phyloP scores from a whole-genome alignment of 2,797 vertebrate species.

The Pteropus rufus region DNA sequence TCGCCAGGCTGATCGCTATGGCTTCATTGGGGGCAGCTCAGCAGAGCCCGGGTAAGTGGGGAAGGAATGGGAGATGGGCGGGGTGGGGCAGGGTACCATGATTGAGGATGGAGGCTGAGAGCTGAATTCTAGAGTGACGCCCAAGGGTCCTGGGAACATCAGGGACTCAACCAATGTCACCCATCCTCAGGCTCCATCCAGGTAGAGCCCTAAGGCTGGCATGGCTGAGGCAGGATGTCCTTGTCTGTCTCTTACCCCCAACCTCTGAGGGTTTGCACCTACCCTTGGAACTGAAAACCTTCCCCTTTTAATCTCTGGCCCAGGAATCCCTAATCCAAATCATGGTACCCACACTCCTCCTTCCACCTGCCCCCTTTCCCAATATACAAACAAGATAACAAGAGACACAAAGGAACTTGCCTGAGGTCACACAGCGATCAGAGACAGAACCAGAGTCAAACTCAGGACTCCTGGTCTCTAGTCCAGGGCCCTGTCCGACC shows the following conservation, averaged over 20 bases:
- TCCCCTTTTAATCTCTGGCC: neutral
- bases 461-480: neutral
- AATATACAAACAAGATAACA: neutral
- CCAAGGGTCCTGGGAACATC: neutral
- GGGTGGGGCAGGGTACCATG: neutral
- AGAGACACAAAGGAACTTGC: conserved; percentile 2
- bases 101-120: neutral
- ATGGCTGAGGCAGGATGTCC: neutral
- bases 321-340: neutral
- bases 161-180: neutral
- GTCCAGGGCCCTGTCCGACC: neutral
- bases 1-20: conserved; percentile 77
- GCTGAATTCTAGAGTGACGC: neutral
- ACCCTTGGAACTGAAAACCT: neutral
- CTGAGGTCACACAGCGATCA: neutral
- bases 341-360: neutral
- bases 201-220: neutral
- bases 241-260: neutral
- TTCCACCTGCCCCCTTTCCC: neutral
- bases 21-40: conserved; percentile 75
- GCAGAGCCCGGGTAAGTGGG: conserved; percentile 72
- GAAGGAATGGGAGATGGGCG: neutral
- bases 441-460: neutral
- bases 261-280: neutral
- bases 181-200: neutral